Conservation (phyloP, 2,113 vertebrate genomes). For the Hystrix cristata region DNA sequence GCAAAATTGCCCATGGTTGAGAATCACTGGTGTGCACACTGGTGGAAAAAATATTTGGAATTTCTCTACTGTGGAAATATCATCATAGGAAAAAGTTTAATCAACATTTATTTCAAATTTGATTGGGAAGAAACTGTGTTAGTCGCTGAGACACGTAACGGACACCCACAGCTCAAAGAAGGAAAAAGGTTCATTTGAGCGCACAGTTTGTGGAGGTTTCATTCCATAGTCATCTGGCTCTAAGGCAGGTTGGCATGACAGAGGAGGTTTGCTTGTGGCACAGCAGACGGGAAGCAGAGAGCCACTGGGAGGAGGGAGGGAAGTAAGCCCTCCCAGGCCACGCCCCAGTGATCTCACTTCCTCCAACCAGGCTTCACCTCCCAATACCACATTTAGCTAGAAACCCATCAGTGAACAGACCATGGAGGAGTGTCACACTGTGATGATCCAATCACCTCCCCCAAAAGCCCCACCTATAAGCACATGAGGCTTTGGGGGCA, state of each 20-base stretch:
- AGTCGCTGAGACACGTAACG: not conserved
- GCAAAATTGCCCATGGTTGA: not conserved
- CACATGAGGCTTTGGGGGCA: not conserved
- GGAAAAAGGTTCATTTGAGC: not conserved
- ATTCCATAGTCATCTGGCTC: not conserved
- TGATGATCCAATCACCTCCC: not conserved
- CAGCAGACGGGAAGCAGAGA: not conserved
- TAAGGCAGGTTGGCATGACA: no score
- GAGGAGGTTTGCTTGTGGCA: no score
- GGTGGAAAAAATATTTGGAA: not conserved
- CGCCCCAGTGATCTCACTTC: not conserved
- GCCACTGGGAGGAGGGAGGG: not conserved
- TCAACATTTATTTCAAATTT: constrained; percentile 7
- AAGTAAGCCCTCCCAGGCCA: not conserved
- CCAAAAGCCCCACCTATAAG: not conserved
- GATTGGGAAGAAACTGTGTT: not conserved
- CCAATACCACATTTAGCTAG: not conserved
- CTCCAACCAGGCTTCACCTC: not conserved
- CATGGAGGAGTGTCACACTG: not conserved
- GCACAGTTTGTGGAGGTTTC: not conserved
- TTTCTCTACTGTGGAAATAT: not conserved
- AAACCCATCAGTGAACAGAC: not conserved
- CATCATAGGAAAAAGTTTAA: not conserved
- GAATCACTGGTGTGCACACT: not conserved
- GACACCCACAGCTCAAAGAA: not conserved